Base-by-base conservation (phyloP, 2,888 invertebrate species). In the Dasypogon diadema region DNA sequence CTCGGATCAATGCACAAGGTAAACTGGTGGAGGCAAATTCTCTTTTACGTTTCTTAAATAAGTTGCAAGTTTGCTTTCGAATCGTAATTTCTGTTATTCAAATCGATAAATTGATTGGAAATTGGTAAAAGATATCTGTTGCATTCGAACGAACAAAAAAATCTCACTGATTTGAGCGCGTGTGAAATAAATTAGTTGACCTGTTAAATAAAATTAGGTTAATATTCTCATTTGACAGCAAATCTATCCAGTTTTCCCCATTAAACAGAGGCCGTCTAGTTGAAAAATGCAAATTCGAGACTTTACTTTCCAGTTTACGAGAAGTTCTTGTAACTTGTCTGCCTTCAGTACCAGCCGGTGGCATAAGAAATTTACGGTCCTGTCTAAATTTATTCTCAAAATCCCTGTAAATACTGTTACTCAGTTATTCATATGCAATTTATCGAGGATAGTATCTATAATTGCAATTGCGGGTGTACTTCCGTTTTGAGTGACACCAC, bases 31-130 rank as follows among this genome's bases (percentile, higher is more conserved):
- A 60, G 37, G 37, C 37, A 34, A 16, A 21, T 21, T 60, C 37
- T 12, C 4, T 60, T 60, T 60, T 34, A 37, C 60, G 21, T 60
- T 60, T 16, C 37, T 60, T 60, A 60, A 60, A 60, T 60, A 60
- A 37, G 18, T 60, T 10, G 18, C 21, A 60, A 1, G 12, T 60
- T n/a, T 18, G 60, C 37, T 60, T 60, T 60, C 37, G 37, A 60
- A 60, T 42, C 21, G 10, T n/a, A n/a, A n/a, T n/a, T 60, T 60
- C 37, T 18, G 37, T n/a, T 60, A 2, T 10, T 21, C 12, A 22
- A 60, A 60, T 60, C 60, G 18, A 60, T 60, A 37, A 34, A 60
- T 60, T 37, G 37, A 60, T 37, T 60, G 14, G 4, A 12, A 60
- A 37, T 21, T 18, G 37, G 18, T 14, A 16, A 34, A 18, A 37